Evolutionary conservation across 2,113 vertebrate genomes (phyloP).

Genomic region (Bufo bufo): DNA sequence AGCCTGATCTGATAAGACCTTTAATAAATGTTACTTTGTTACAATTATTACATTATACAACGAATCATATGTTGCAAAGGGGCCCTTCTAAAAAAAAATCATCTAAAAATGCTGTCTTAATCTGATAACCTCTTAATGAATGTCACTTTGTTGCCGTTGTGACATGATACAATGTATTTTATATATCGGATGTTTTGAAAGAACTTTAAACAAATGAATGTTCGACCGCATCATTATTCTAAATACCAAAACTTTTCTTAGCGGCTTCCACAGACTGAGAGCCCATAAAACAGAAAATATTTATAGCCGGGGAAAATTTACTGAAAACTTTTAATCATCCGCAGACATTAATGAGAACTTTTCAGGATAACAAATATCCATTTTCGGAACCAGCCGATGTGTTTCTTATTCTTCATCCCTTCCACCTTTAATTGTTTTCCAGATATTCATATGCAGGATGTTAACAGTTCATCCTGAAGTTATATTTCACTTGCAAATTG

Average conservation of each 20-base stretch:
- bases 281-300: neutral
- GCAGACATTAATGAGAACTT: slow-evolving; percentile 28
- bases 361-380: neutral
- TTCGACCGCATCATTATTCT: neutral
- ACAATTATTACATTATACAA: no score
- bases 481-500: slow-evolving; percentile 51
- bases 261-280: neutral
- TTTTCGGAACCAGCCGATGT: neutral
- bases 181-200: neutral
- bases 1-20: no score
- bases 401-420: slow-evolving; percentile 13
- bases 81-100: no score
- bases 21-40: no score
- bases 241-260: neutral
- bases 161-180: neutral
- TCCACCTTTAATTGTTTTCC: slow-evolving; percentile 38
- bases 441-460: slow-evolving; percentile 30
- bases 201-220: neutral
- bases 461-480: slow-evolving; percentile 37
- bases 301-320: neutral
- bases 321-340: neutral
- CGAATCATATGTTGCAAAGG: no score
- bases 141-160: neutral
- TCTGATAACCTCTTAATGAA: neutral
- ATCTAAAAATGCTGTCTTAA: neutral